These are phyloP conservation scores for Coptodon rendalli DNA, from an alignment of 2,113 vertebrate species.

Conservation along the genomic window DNA sequence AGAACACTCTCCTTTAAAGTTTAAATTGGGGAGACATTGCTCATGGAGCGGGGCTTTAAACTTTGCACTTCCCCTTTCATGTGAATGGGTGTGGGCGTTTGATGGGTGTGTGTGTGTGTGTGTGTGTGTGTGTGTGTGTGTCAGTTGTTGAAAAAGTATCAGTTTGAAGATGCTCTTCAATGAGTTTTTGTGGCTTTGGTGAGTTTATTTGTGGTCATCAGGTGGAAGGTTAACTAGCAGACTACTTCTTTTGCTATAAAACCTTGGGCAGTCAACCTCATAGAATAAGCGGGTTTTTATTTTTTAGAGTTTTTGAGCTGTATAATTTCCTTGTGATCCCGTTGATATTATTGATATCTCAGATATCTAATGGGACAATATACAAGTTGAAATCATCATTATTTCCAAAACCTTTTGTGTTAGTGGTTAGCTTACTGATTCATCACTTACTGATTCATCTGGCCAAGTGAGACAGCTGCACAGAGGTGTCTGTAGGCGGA, in stretches of 20 bases:
- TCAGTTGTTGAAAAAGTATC: background rate
- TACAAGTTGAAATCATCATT: background rate
- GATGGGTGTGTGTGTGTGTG: background rate
- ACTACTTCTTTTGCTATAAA: background rate
- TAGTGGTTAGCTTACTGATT: background rate
- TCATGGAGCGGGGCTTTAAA: background rate
- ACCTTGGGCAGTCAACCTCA: background rate
- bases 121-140: background rate
- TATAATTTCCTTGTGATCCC: background rate
- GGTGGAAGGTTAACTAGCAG: background rate
- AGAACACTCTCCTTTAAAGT: background rate
- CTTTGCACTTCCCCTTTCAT: background rate
- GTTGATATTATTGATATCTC: background rate
- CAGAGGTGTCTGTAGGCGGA: slow-evolving; percentile 1
- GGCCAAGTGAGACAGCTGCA: background rate
- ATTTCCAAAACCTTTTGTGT: background rate
- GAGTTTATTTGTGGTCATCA: background rate
- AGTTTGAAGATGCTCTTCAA: background rate
- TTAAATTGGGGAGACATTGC: background rate
- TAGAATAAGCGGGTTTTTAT: background rate
- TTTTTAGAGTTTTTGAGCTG: background rate
- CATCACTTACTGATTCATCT: background rate
- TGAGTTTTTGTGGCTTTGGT: background rate
- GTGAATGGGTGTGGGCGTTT: background rate
- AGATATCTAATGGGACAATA: background rate